Conservation (phyloP, 1,140 invertebrate species). For the Eumeta japonica region DNA sequence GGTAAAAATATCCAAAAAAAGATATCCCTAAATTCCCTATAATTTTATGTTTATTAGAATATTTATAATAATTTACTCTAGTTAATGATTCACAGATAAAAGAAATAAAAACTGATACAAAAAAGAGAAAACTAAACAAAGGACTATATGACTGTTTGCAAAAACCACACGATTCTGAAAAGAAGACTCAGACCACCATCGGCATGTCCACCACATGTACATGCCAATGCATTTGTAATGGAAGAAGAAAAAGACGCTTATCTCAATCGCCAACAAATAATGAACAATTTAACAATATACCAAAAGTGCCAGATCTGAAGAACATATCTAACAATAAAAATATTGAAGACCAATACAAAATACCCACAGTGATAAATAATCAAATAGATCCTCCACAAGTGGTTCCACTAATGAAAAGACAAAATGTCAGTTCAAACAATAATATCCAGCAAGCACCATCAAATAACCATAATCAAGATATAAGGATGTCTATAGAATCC, state of each 20-base stretch:
- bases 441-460: slow-evolving; percentile 1
- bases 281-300: neutral
- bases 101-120: slow-evolving; percentile 36
- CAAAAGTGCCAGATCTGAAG: neutral
- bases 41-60: too few species aligned
- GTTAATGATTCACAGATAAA: too few species aligned
- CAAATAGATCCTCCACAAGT: slow-evolving; percentile 2
- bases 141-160: slow-evolving; percentile 34
- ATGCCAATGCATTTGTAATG: slow-evolving; percentile 32
- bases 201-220: slow-evolving; percentile 20
- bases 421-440: slow-evolving; percentile 8
- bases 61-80: too few species aligned
- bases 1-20: too few species aligned
- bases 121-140: slow-evolving; percentile 31
- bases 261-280: neutral
- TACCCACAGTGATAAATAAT: too few species aligned
- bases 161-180: slow-evolving; percentile 35
- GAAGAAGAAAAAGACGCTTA: neutral
- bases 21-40: too few species aligned
- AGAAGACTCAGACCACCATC: slow-evolving; percentile 33
- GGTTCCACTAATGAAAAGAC: slow-evolving; percentile 11
- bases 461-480: neutral
- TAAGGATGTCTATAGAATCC: slow-evolving; percentile 14
- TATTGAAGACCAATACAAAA: too few species aligned
- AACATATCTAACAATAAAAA: neutral